Base-by-base conservation (phyloP, 2,113 vertebrate species). In the Barbus barbus region DNA sequence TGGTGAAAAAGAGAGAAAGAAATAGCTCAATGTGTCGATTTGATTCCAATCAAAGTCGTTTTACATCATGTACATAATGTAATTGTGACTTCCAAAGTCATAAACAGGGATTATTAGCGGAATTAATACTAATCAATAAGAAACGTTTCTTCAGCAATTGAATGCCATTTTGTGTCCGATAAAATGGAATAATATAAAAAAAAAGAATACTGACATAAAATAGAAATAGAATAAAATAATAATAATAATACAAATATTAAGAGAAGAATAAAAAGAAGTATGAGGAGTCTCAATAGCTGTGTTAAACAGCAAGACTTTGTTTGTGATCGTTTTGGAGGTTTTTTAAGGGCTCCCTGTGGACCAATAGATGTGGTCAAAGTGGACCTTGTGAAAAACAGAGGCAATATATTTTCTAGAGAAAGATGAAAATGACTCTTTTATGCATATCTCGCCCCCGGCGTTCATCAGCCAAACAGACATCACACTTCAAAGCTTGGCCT, bases 401-500 rank as follows among this genome's bases (percentile, higher is more conserved):
- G 65, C 18, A 63, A 41, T 26, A 41, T 56, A n/a, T 74, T 74
- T 83, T 31, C 3, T 22, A 18, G n/a, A 63, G 22, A 48, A 65
- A 51, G 65, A 71, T 33, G 69, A 36, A 80, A 36, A 82, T 36
- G 26, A 4, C 2, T 26, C 56, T 44, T 53, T 33, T 56, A 16
- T 28, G 58, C 46, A 61, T 11, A 71, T 0, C 24, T 9, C 4
- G 28, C 5, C 24, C 28, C 16, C 48, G 73, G 56, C 51, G 69
- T 89, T 89, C 65, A 84, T 84, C 61, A 67, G 9, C 48, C 44
- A 36, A 46, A 71, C 26, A 51, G 71, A 85, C 78, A 67, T 84
- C 83, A 69, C 74, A 75, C 82, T 85, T 85, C 83, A 84, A 63
- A 85, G 44, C 72, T 73, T 77, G 72, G 78, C 24, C 77, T 85